Evolutionary conservation across 2,888 invertebrate genomes (phyloP), one percentile per base, ranked within the genome.

Genomic region (Plemyria rubiginata): DNA sequence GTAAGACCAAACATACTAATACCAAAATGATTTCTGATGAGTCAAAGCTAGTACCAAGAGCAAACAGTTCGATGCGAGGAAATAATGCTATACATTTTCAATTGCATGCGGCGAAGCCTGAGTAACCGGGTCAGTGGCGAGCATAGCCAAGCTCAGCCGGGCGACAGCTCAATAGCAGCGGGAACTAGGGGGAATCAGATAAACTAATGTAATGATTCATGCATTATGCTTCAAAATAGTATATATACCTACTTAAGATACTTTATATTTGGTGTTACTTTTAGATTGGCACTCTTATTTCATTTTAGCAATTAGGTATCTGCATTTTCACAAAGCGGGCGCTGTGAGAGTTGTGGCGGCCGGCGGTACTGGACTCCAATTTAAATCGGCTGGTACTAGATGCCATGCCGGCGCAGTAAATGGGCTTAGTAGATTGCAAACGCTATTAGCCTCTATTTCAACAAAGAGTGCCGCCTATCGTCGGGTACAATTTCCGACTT

Each of bases 51-150:
- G 15, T 51, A 16, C 48, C 58, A 58, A 52, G 65, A 62, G 65
- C 68, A 72, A 71, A 72, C 75, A 67, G 72, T 68, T 76, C 73
- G 70, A 74, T 74, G 65, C 61, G 59, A 52, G 54, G 68, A 66
- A 67, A 65, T 67, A 68, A 70, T 67, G 67, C 55, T 66, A 56
- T 68, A 71, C 70, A 55, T 55, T 48, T 55, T 43, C 15, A 41
- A 68, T 57, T 65, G 64, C 71, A 65, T 38, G 49, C 66, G 69
- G 73, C 65, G 67, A 60, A 65, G 62, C 62, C 67, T 40, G 59
- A 53, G 66, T 65, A 78, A 74, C 75, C 73, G 67, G 78, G 77
- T 77, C 78, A 77, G 36, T 62, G 62, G 66, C 62, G 52, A 60
- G 63, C 56, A 68, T 68, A 68, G 54, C 71, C 70, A 71, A 38